Evolutionary conservation across 2,888 invertebrate species (phyloP).

Genomic region (Syritta pipiens): DNA sequence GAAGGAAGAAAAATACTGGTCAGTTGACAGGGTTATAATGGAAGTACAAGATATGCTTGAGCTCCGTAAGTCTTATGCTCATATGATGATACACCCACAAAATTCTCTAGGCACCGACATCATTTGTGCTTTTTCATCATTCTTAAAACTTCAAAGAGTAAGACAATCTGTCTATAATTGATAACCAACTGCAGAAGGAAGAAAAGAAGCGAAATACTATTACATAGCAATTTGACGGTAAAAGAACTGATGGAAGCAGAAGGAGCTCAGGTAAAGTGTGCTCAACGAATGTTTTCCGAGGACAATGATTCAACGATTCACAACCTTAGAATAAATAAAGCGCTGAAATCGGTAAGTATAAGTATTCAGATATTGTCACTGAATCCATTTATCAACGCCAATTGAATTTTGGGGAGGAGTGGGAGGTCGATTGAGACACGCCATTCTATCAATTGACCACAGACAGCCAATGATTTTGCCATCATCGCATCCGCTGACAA

Average conservation of each 20-base stretch:
- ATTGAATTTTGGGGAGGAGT: too few relatives aligned
- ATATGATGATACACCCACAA: background rate
- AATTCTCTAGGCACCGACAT: background rate
- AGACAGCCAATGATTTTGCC: background rate
- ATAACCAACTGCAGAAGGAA: constrained; percentile 1
- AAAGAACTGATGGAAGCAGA: constrained; percentile 9
- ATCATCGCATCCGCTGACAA: background rate
- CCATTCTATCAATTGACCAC: background rate
- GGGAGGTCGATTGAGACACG: background rate
- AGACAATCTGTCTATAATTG: background rate
- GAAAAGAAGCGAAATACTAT: background rate
- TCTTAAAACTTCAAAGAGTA: background rate
- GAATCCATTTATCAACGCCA: background rate
- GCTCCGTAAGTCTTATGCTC: constrained; percentile 11
- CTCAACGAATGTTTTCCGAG: background rate
- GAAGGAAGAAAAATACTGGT: constrained; percentile 5
- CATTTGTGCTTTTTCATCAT: constrained; percentile 2
- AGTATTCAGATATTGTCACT: background rate
- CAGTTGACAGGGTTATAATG: background rate
- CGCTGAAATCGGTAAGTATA: background rate
- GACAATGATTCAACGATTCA: too few relatives aligned
- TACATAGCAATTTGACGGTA: background rate
- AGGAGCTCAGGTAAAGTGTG: background rate
- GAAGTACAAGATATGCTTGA: constrained; percentile 14
- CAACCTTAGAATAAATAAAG: background rate